Conservation (phyloP, 2,888 invertebrate species). For the Stramonita haemastoma region DNA sequence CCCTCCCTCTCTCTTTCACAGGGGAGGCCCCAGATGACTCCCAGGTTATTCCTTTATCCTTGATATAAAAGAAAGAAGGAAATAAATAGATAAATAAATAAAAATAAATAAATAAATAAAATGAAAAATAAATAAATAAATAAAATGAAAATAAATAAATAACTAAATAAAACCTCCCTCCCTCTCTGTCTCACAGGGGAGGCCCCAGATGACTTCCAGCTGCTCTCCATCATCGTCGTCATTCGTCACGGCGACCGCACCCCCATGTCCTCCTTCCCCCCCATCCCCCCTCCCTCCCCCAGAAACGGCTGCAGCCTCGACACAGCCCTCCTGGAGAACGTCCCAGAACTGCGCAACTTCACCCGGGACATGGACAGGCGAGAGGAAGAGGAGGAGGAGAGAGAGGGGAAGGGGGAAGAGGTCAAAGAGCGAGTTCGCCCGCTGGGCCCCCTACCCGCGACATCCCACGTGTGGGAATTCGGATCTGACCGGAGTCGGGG, state of each 20-base stretch:
- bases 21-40: no score
- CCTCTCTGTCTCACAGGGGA: conserved; percentile 49
- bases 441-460: conserved; percentile 68
- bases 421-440: conserved; percentile 48
- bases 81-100: no score
- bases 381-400: conserved; percentile 29
- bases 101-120: no score
- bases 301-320: conserved; percentile 12
- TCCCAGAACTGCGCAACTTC: conserved; percentile 46
- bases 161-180: no score
- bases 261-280: conserved; percentile 83
- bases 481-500: conserved; percentile 89
- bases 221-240: conserved; percentile 77
- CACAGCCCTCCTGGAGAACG: neutral
- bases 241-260: conserved; percentile 94
- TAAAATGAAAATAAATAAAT: no score
- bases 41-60: no score
- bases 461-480: conserved; percentile 84
- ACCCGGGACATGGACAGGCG: conserved; percentile 51
- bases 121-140: no score
- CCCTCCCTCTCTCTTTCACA: no score
- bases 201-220: conserved; percentile 52
- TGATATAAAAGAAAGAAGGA: no score
- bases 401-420: neutral
- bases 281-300: conserved; percentile 26